These are phyloP conservation scores for Anastatus disparis DNA, from an alignment of 1,140 invertebrate species.

Conservation along the genomic window DNA sequence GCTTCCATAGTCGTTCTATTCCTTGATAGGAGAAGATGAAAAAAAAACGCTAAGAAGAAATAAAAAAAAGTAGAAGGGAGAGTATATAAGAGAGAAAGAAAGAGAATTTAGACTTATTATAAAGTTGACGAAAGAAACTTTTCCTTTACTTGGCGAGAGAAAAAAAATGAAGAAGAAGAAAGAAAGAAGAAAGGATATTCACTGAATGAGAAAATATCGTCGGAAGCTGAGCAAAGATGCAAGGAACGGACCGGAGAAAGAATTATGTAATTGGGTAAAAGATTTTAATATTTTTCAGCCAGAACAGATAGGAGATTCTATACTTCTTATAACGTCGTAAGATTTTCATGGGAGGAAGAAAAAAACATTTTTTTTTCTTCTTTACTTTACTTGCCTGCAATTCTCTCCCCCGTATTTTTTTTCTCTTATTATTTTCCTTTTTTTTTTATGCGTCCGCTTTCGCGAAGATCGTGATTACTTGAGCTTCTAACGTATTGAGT, in stretches of 20 bases:
- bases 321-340: background rate
- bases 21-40: constrained; percentile 22
- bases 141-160: background rate
- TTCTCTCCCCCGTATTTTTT: too few species aligned
- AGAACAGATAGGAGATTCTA: background rate
- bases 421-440: constrained; percentile 12
- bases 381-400: too few species aligned
- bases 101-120: constrained; percentile 35
- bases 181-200: constrained; percentile 33
- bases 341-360: constrained; percentile 24
- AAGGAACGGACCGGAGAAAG: background rate
- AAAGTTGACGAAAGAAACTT: constrained; percentile 42
- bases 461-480: constrained; percentile 16
- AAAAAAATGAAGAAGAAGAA: background rate
- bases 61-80: background rate
- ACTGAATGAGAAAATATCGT: constrained; percentile 40
- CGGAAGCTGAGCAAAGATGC: background rate
- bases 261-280: constrained; percentile 41
- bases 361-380: too few species aligned
- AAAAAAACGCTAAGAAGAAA: too few species aligned
- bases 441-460: background rate
- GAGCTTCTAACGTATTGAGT: constrained; percentile 21
- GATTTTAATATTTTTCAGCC: constrained; percentile 39
- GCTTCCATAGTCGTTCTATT: constrained; percentile 26
- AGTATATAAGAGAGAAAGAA: background rate